Evolutionary conservation across 2,797 vertebrate genomes (phyloP).

Genomic region (Hydrophis major): DNA sequence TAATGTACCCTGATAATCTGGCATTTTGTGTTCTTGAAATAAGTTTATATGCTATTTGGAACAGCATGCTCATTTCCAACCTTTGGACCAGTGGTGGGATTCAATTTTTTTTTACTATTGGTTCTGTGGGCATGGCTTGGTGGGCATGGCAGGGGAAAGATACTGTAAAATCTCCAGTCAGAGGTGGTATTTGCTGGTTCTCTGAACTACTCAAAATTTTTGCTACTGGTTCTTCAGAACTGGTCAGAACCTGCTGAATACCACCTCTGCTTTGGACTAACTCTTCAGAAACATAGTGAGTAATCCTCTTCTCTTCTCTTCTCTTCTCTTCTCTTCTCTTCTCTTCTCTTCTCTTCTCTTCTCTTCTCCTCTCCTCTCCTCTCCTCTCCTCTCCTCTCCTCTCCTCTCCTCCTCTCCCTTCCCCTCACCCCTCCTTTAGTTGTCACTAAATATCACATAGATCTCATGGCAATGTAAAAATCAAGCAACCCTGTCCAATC

Average conservation of each 20-base stretch:
- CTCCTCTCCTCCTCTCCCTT: too few species aligned
- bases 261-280: not conserved
- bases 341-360: not conserved
- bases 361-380: fast-evolving
- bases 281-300: not conserved
- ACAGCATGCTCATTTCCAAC: not conserved
- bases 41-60: not conserved
- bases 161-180: too few species aligned
- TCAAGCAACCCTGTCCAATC: constrained; percentile 32
- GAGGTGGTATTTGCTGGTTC: too few species aligned
- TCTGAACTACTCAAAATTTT: too few species aligned
- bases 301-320: not conserved
- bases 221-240: too few species aligned
- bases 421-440: too few species aligned
- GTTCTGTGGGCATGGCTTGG: too few species aligned
- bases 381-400: fast-evolving
- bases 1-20: not conserved
- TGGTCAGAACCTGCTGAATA: too few species aligned
- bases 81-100: not conserved
- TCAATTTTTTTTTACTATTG: too few species aligned
- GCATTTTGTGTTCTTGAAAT: not conserved
- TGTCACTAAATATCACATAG: too few species aligned
- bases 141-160: too few species aligned
- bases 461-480: constrained; percentile 22
- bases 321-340: not conserved